phyloP scores from a whole-genome alignment of 2,888 invertebrate genomes.

The Drosophila bunnanda region DNA sequence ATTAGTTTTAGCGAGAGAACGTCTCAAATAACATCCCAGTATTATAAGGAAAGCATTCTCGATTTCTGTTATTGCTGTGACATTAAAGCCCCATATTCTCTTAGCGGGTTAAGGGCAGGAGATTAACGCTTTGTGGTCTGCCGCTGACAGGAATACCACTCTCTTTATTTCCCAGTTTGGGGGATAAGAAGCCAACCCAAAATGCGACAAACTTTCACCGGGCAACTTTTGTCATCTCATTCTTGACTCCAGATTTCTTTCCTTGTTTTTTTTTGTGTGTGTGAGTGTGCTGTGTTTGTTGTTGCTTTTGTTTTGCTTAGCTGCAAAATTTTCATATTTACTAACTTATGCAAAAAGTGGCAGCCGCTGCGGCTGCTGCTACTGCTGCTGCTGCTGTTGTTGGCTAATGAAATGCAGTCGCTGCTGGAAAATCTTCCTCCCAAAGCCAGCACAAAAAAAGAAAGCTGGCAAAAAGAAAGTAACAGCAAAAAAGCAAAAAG shows the following conservation, averaged over 20 bases:
- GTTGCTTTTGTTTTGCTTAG: conserved; percentile 54
- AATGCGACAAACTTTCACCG: conserved; percentile 68
- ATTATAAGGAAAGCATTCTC: neutral
- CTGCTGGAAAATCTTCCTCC: conserved; percentile 21
- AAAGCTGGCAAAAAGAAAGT: conserved; percentile 5
- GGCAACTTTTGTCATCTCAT: conserved; percentile 75
- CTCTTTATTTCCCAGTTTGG: neutral
- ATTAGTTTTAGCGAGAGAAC: too few species aligned
- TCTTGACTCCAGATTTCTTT: conserved; percentile 46
- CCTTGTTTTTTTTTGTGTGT: neutral
- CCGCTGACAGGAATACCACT: conserved; percentile 28
- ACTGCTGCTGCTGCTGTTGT: conserved; percentile 45
- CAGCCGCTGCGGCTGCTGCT: conserved; percentile 63
- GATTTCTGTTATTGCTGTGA: too few species aligned
- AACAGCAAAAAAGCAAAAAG: conserved; percentile 20
- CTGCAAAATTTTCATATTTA: conserved; percentile 73
- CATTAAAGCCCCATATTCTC: neutral
- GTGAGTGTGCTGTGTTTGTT: conserved; percentile 18
- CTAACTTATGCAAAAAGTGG: conserved; percentile 76
- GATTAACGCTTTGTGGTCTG: conserved; percentile 31
- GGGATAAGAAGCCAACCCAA: conserved; percentile 41
- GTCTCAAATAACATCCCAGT: neutral
- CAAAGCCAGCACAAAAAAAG: conserved; percentile 6
- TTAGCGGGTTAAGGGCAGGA: conserved; percentile 7
- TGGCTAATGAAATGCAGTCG: conserved; percentile 74